Evolutionary conservation across 2,888 invertebrate species (phyloP).

Genomic region (Dryocosmus kuriphilus): DNA sequence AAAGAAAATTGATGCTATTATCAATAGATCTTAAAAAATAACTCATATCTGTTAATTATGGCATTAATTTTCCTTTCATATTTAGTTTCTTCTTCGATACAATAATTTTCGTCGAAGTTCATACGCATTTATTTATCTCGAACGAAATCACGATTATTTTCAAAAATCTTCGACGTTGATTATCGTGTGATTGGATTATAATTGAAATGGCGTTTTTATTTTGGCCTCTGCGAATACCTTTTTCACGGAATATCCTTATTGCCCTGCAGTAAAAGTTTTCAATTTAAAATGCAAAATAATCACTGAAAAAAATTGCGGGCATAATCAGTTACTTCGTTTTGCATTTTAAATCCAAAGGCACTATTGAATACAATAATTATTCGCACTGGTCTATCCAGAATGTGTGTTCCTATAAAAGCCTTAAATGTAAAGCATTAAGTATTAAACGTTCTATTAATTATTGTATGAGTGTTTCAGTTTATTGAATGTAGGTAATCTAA

Average conservation of each 20-base stretch:
- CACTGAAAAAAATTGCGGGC: neutral
- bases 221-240: neutral
- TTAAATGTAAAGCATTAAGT: slow-evolving; percentile 54
- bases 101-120: no score
- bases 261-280: neutral
- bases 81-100: no score
- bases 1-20: no score
- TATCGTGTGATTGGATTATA: neutral
- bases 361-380: neutral
- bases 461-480: neutral
- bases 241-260: neutral
- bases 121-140: no score
- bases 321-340: no score
- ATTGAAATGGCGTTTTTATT: neutral
- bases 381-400: slow-evolving; percentile 42
- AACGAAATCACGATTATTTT: no score
- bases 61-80: no score
- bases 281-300: neutral
- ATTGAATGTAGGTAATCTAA: neutral
- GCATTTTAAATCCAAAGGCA: no score
- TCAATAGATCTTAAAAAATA: no score
- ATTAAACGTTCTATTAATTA: slow-evolving; percentile 41
- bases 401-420: slow-evolving; percentile 56
- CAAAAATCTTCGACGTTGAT: neutral
- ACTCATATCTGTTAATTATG: no score